These are phyloP conservation scores for Lipotes vexillifer DNA, from an alignment of 2,113 vertebrate species.

Conservation along the genomic window DNA sequence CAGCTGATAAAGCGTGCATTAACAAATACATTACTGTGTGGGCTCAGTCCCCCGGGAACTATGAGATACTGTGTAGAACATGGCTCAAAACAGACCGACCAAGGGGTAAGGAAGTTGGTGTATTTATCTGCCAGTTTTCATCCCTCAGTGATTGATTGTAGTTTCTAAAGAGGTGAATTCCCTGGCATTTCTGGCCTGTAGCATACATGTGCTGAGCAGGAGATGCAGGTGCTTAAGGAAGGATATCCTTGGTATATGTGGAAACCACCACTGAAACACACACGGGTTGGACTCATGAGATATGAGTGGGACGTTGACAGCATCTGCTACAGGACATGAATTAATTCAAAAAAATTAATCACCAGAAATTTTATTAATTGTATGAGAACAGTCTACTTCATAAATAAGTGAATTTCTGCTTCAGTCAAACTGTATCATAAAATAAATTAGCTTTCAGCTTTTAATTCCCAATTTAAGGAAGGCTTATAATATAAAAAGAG, in stretches of 20 bases:
- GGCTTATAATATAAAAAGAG: not conserved
- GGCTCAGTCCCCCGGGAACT: not conserved
- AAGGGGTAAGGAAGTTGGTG: not conserved
- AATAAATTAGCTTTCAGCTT: conserved; percentile 11
- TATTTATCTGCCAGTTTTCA: not conserved
- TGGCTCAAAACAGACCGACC: not conserved
- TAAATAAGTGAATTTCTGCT: not conserved
- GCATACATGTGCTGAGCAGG: not conserved
- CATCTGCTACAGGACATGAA: not conserved
- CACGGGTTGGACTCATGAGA: not conserved
- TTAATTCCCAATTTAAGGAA: conserved; percentile 27
- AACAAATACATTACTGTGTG: too few relatives aligned
- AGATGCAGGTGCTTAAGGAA: not conserved
- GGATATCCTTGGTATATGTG: not conserved
- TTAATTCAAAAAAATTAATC: conserved; percentile 5
- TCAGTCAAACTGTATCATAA: not conserved
- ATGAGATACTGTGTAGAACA: not conserved
- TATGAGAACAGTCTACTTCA: not conserved
- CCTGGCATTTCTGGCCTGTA: not conserved
- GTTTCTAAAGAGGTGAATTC: not conserved
- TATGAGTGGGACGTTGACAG: not conserved
- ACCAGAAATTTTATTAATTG: not conserved
- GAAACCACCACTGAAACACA: not conserved
- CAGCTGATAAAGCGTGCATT: not conserved
- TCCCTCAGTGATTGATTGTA: accelerated